A percentile compares a stretch with the other conserved stretches of the same genome.
Conservation (phyloP, 2,888 invertebrate genomes). For the Nineta flava region DNA sequence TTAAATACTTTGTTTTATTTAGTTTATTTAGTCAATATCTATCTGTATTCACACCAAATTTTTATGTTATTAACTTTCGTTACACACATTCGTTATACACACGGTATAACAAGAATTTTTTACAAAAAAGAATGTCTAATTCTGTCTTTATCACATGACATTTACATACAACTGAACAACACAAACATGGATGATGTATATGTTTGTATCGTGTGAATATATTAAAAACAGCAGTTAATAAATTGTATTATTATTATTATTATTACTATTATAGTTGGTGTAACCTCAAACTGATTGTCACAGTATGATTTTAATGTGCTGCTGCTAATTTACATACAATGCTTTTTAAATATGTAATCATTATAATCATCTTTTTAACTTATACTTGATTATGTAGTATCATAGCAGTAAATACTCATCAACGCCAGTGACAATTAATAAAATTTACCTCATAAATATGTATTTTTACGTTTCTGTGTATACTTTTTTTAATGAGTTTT, state of each 20-base stretch:
- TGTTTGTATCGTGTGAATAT: background rate
- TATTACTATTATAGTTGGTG: background rate
- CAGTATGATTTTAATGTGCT: conserved; percentile 1
- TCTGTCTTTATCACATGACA: background rate
- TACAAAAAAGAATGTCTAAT: too few species aligned
- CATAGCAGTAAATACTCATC: background rate
- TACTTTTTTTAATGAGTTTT: background rate
- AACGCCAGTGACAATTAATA: background rate
- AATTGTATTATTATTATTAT: background rate
- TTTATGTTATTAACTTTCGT: too few species aligned
- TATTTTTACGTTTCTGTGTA: background rate
- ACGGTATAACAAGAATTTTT: too few species aligned
- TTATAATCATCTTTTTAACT: background rate
- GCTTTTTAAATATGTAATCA: background rate
- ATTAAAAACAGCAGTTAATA: background rate
- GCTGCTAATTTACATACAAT: background rate
- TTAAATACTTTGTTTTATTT: too few species aligned
- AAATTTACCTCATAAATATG: background rate
- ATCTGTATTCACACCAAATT: too few species aligned
- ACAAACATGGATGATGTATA: background rate
- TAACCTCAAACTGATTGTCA: background rate
- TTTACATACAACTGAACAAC: background rate
- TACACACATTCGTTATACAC: too few species aligned
- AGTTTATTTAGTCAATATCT: too few species aligned
- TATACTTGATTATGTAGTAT: background rate